These are phyloP conservation scores for Zygaena filipendulae DNA, from an alignment of 2,888 invertebrate genomes.

Conservation along the genomic window DNA sequence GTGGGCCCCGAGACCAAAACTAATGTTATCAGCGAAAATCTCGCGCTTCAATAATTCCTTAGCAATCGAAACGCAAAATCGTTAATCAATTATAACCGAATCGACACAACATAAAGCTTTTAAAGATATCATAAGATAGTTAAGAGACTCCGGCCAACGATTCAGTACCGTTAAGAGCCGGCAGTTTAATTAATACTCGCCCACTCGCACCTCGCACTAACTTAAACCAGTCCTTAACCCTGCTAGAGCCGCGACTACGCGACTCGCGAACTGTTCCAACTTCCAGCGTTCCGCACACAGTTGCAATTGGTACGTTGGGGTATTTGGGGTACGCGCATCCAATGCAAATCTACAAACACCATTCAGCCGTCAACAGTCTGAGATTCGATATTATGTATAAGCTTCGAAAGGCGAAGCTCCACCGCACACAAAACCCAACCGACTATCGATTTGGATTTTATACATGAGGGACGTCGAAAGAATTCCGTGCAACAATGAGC, in stretches of 20 bases:
- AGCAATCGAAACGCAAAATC: conserved; percentile 23
- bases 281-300: too few relatives aligned
- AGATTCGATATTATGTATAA: conserved; percentile 40
- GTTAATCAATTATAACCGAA: conserved; percentile 35
- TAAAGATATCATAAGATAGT: conserved; percentile 51
- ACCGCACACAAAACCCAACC: conserved; percentile 34
- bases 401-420: conserved; percentile 33
- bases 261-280: too few relatives aligned
- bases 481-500: conserved; percentile 66
- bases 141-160: conserved; percentile 28
- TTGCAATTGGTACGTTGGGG: too few relatives aligned
- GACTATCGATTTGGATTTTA: conserved; percentile 59
- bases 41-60: conserved; percentile 20
- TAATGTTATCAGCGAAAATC: conserved; percentile 28
- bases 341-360: conserved; percentile 56
- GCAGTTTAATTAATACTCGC: conserved; percentile 55
- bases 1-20: conserved; percentile 24
- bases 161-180: conserved; percentile 36
- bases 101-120: conserved; percentile 31
- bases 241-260: too few relatives aligned
- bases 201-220: conserved; percentile 30
- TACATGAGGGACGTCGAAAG: conserved; percentile 53
- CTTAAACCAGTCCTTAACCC: conserved; percentile 35
- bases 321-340: conserved; percentile 53
- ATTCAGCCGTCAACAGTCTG: conserved; percentile 45